Base-by-base conservation (phyloP, 2,113 vertebrate species). In the Leucopsar rothschildi region DNA sequence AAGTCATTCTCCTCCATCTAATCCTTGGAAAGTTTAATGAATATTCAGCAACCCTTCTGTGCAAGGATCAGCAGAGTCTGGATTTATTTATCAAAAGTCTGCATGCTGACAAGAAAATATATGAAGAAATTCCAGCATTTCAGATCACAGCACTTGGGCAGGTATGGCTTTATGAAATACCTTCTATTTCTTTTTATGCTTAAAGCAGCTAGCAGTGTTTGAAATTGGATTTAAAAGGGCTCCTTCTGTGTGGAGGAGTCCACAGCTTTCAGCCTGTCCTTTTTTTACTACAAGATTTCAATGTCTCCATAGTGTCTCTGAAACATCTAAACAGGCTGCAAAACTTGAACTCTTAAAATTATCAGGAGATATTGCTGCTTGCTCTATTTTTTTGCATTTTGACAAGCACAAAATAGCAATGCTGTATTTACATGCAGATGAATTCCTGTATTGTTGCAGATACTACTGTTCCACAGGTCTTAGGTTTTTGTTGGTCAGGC, bases 61-160 rank as follows among this genome's bases (percentile, higher is more conserved):
- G 95, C 57, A 94, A 97, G 59, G 96, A 99, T 96, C 94, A 97
- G 22, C 98, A 91, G 91, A 98, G 98, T 80, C 90, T 99, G 85
- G 98, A 99, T 40, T 81, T 99, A 77, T 99, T 99, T 66, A 42
- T 99, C 85, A 97, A 97, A 88, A 98, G 98, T 17, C 56, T 99
- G 88, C 97, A 96, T 69, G 98, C 97, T 66, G 72, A 97, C 12
- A 95, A 97, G 20, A 97, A 97, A 80, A 89, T 98, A 15, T 98
- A 96, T 83, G 53, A 96, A 10, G 98, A 98, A 81, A 77, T 98
- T 80, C 97, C 98, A 65, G 92, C 98, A 68, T 93, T 98, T 92
- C 99, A 99, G 97, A 98, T 98, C 71, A 96, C 95, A 45, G 98
- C 99, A n/a, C 98, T 99, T 49, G 98, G 98, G 55, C 99, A 99